Evolutionary conservation across 30 jellyfish, hydroid and myxozoan genomes (phyloP).

Genomic region (Turritopsis dohrnii): DNA sequence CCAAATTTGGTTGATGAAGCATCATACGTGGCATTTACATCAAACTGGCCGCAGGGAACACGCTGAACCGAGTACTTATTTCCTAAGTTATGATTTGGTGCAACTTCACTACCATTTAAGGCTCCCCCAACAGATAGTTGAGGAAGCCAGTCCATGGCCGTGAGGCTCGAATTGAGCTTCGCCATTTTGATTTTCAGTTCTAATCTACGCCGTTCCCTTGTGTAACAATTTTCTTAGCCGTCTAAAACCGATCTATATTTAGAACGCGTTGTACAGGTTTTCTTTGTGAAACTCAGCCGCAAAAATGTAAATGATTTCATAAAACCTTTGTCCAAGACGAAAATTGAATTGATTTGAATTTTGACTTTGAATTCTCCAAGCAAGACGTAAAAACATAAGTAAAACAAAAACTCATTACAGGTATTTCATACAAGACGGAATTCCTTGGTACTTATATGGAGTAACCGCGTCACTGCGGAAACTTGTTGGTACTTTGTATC

Average conservation of each 20-base stretch:
- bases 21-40: conserved; percentile 77
- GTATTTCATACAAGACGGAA: no score
- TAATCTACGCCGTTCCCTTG: not conserved
- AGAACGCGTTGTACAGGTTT: no score
- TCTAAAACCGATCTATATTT: not conserved
- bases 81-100: conserved; percentile 37
- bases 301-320: no score
- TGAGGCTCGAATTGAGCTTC: conserved; percentile 85
- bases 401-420: no score
- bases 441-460: not conserved
- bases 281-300: no score
- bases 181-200: conserved; percentile 54
- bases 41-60: conserved; percentile 89
- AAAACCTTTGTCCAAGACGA: no score
- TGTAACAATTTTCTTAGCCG: not conserved
- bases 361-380: no score
- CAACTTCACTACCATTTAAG: conserved; percentile 44
- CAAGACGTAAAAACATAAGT: no score
- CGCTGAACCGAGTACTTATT: conserved; percentile 65
- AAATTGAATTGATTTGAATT: no score
- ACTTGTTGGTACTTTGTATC: not conserved
- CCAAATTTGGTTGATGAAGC: conserved; percentile 64
- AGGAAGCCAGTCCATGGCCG: conserved; percentile 99
- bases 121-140: conserved; percentile 94
- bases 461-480: not conserved